A percentile compares a stretch with the other conserved stretches of the same genome.
phyloP scores from a whole-genome alignment of 2,888 invertebrate genomes.

The Limenitis camilla region DNA sequence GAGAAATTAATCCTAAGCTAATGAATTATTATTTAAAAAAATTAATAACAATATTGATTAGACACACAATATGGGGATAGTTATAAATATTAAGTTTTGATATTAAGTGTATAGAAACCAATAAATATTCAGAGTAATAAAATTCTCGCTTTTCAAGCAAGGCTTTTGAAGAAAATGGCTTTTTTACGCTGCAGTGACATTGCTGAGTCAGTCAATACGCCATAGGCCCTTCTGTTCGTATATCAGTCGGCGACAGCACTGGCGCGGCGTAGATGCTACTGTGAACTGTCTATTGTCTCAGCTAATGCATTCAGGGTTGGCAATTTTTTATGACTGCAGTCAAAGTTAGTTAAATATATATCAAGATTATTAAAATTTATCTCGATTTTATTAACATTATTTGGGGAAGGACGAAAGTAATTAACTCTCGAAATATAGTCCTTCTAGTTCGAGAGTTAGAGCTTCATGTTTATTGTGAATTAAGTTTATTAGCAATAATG shows the following conservation, averaged over 20 bases:
- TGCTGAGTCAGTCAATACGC: constrained; percentile 26
- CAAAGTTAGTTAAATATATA: not conserved
- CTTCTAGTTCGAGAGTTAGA: too few relatives aligned
- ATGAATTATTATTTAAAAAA: too few relatives aligned
- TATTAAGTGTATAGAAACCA: too few relatives aligned
- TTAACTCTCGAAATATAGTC: too few relatives aligned
- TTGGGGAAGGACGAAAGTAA: too few relatives aligned
- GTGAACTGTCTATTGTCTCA: constrained; percentile 39
- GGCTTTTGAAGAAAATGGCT: not conserved
- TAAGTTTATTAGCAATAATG: too few relatives aligned
- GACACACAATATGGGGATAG: too few relatives aligned
- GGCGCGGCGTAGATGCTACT: constrained; percentile 30
- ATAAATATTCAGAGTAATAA: not conserved
- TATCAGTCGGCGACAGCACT: constrained; percentile 25
- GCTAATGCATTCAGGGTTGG: constrained; percentile 34
- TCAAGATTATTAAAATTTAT: not conserved
- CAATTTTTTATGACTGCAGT: not conserved
- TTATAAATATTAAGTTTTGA: too few relatives aligned
- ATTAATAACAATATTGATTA: too few relatives aligned
- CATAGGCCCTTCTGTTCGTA: constrained; percentile 37
- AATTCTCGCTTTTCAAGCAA: not conserved
- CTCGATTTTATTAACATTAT: too few relatives aligned
- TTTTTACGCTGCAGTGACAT: not conserved
- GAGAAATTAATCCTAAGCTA: too few relatives aligned
- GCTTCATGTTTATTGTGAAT: too few relatives aligned